Evolutionary conservation across 2,113 vertebrate species (phyloP), one percentile per base, ranked within the genome.

Genomic region (Melanerpes aurifrons): DNA sequence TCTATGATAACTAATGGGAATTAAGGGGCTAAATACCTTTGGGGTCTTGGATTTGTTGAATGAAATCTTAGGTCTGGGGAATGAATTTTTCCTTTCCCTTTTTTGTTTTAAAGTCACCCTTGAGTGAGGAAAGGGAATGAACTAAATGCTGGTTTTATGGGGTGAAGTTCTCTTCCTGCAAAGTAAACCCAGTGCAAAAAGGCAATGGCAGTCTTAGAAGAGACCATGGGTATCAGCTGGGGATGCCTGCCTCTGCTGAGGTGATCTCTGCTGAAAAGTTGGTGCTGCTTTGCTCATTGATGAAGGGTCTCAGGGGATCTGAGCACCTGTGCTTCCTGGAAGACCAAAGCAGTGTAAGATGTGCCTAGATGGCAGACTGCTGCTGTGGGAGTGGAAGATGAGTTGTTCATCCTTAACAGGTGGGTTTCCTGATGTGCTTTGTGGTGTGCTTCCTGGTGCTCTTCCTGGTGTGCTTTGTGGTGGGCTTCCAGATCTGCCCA

Each of bases 1-100:
- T 86, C 64, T 92, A 31, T 57, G 72, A 94, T 81, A 64, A 93
- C 66, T 43, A 93, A 58, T 29, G 67, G 58, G 74, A 87, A 86
- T 86, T 77, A 71, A 90, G 69, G 28, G 8, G 29, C 64, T 79
- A 79, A 94, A 71, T 57, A 70, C 32, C 69, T 81, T 81, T 81
- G 73, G 78, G 31, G 37, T 45, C 54, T 17, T 69, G 31, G 57
- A 58, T 78, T 95, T 95, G 8, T 37, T 86, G 45, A 93, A 83
- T 92, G 57, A 81, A 86, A 50, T 58, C 70, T 71, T 71, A 58
- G 25, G 54, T 37, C 66, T 53, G 10, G 31, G 4, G 7, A 54
- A 32, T 63, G 53, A 57, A 67, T 83, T 94, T 87, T 74, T 54
- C 21, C 15, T 71, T 92, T 62, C 45, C 66, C 76, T 67, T 32